Evolutionary conservation across 53 echinoderm and acorn worm species (phyloP), one percentile per base, ranked within the genome.

Genomic region (Holothuria leucospilota): DNA sequence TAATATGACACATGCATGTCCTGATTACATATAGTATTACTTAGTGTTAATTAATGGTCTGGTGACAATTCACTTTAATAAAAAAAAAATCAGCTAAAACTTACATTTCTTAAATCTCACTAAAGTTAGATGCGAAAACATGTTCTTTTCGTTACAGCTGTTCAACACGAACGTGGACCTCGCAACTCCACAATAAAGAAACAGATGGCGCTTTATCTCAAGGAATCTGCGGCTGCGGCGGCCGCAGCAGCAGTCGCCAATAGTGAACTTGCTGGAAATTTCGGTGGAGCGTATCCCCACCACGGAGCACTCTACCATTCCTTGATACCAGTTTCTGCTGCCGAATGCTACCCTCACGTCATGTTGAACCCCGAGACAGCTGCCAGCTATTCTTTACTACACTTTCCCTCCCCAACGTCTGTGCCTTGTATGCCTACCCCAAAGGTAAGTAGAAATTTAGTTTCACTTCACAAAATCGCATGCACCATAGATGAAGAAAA

Each of bases 121-220:
- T 23, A 0, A 0, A 26, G 14, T 29, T 21, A 15, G 11, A 39
- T 27, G 10, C 27, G 0, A 46, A 46, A 2, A 58, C 38, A 30
- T 80, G 16, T 80, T 29, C 56, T 14, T 26, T 18, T 28, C 13
- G 16, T 61, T 16, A 8, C 91, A 98, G 98, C 98, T 41, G 98
- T 98, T 23, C 98, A 98, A 59, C 98, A 98, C 46, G 98, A 98
- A 77, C 75, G 98, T 38, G 98, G 98, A 8, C 98, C 98, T 29
- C 87, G 98, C 13, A 98, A 98, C 82, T 98, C 98, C 38, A 98
- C 98, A 11, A 98, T 98, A 63, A 91, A 95, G 34, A 98, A 98
- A 84, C 98, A 98, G 56, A 98, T 98, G 98, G 98, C 98, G 21
- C 82, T 98, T 5, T 98, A 98, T 68, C 93, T 98, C 21, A 98